phyloP scores from a whole-genome alignment of 2,113 vertebrate genomes.

The Corythoichthys intestinalis region DNA sequence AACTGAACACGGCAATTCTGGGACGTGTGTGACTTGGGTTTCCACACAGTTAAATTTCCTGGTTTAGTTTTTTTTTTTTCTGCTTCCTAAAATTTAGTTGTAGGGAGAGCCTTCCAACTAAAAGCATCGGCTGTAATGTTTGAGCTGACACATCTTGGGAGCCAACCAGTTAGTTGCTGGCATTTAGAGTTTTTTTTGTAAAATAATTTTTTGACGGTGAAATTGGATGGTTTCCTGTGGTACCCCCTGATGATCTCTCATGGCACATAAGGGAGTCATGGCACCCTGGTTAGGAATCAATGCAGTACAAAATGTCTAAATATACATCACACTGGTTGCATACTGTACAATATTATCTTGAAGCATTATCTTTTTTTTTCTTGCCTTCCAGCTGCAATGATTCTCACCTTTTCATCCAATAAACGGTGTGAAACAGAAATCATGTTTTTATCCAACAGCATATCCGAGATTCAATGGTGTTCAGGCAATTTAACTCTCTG shows the following conservation, averaged over 20 bases:
- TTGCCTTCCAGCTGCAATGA: not conserved
- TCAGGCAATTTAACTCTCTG: constrained; percentile 21
- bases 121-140: no score
- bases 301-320: constrained; percentile 1
- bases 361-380: constrained; percentile 7
- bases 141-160: no score
- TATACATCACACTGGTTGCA: not conserved
- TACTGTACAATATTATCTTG: not conserved
- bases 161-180: no score
- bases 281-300: not conserved
- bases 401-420: constrained; percentile 4
- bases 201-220: not conserved
- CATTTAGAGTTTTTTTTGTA: no score
- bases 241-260: not conserved
- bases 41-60: not conserved
- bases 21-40: no score
- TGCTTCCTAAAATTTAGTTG: no score
- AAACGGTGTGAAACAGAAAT: constrained; percentile 9
- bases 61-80: not conserved
- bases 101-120: no score
- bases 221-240: not conserved
- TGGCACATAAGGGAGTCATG: not conserved
- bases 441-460: constrained; percentile 5
- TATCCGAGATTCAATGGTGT: constrained; percentile 33
- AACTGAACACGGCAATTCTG: no score